Percentiles rank a stretch among this genome's conserved stretches.
phyloP scores from a whole-genome alignment of 2,888 invertebrate genomes.

The Callinectes sapidus region DNA sequence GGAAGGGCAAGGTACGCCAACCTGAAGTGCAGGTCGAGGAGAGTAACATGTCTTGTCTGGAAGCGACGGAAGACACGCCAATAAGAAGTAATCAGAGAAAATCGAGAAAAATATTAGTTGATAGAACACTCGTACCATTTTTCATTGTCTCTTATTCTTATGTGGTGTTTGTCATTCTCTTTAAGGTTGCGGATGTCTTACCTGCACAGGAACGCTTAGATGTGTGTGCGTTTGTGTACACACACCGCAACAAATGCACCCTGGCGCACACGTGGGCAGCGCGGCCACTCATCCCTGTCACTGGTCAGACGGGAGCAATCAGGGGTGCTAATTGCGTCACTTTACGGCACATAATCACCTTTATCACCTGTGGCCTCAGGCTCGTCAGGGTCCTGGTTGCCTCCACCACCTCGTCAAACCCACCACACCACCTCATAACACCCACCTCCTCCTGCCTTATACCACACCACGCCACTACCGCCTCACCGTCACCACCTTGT shows the following conservation, averaged over 20 bases:
- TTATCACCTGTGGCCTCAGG: constrained; percentile 49
- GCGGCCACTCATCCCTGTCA: constrained; percentile 43
- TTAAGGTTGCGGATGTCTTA: neutral
- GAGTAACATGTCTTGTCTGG: neutral
- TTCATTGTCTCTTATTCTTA: neutral
- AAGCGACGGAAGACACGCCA: neutral
- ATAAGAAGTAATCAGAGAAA: neutral
- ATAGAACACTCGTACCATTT: neutral
- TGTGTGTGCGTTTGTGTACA: neutral
- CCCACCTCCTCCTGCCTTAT: neutral
- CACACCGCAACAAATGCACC: constrained; percentile 31
- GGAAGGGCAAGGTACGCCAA: neutral
- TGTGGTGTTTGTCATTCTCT: neutral
- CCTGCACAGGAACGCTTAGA: neutral
- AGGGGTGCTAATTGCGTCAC: constrained; percentile 58
- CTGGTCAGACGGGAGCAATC: constrained; percentile 61
- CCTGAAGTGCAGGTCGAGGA: neutral
- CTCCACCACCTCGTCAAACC: neutral
- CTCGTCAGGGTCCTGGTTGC: neutral
- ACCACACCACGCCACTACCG: neutral
- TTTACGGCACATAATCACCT: constrained; percentile 60
- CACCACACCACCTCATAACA: neutral
- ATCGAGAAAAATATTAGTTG: neutral
- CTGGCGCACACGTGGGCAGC: constrained; percentile 31
- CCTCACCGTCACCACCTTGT: neutral